These are phyloP conservation scores for Panurus biarmicus DNA, from an alignment of 2,113 vertebrate genomes.

Conservation along the genomic window DNA sequence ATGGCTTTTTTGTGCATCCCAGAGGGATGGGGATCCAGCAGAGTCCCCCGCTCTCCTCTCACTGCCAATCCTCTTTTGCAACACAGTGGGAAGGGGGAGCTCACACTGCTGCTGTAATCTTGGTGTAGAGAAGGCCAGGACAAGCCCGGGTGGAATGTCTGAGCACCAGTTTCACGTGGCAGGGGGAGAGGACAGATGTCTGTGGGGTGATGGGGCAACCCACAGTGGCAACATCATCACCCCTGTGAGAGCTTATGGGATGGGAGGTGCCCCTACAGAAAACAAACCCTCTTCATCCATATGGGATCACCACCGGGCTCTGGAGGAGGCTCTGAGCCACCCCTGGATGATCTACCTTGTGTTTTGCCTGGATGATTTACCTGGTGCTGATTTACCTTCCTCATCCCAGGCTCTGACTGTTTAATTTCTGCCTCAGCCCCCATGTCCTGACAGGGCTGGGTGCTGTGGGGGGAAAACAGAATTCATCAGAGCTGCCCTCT, in stretches of 20 bases:
- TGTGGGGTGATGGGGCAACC: neutral
- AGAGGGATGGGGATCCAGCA: neutral
- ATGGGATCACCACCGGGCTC: neutral
- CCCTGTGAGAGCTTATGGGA: accelerated
- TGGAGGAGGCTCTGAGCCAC: neutral
- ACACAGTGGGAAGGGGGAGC: neutral
- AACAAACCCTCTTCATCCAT: neutral
- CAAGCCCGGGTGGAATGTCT: neutral
- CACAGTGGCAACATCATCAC: accelerated
- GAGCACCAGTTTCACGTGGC: neutral
- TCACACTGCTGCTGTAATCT: neutral
- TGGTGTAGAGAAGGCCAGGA: neutral
- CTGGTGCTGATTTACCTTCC: neutral
- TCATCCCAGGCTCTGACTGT: neutral
- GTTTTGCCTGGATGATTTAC: neutral
- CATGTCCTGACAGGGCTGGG: accelerated
- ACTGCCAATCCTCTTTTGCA: neutral
- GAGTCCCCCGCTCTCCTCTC: neutral
- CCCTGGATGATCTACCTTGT: no score
- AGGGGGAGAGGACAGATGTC: neutral
- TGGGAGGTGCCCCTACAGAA: neutral
- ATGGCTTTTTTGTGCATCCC: neutral
- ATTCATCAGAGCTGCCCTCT: neutral
- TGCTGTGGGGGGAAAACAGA: neutral
- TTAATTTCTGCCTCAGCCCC: neutral